phyloP scores from a whole-genome alignment of 2,113 vertebrate genomes.

The Aptenodytes patagonicus region DNA sequence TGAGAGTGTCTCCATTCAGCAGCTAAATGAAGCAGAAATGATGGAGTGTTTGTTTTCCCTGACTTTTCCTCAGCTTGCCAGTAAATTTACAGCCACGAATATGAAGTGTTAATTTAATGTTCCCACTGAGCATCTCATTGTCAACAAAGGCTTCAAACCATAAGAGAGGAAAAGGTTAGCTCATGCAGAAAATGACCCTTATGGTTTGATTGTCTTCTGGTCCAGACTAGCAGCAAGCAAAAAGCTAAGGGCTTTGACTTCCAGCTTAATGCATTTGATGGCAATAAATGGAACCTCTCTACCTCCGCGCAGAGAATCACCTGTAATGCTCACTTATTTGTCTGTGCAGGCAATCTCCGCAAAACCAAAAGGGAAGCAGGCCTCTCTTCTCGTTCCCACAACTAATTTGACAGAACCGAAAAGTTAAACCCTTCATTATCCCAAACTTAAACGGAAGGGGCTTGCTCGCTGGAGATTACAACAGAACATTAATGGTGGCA shows the following conservation, averaged over 20 bases:
- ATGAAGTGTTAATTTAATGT: constrained; percentile 88
- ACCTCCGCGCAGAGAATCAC: constrained; percentile 64
- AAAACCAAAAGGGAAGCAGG: constrained; percentile 28
- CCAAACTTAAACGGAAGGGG: constrained; percentile 77
- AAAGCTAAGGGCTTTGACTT: constrained; percentile 73
- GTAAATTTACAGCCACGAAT: constrained; percentile 79
- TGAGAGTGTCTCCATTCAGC: constrained; percentile 80
- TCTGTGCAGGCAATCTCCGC: neutral
- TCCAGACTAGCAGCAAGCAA: constrained; percentile 77
- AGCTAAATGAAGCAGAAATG: constrained; percentile 87
- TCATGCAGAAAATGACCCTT: constrained; percentile 91
- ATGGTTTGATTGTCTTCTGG: constrained; percentile 86
- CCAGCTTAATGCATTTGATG: constrained; percentile 69
- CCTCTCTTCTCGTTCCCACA: constrained; percentile 44
- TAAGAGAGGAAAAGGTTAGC: constrained; percentile 80
- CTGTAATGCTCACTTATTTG: constrained; percentile 66
- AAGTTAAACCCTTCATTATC: constrained; percentile 77
- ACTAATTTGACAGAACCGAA: constrained; percentile 77
- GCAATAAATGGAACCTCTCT: constrained; percentile 75
- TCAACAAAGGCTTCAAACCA: constrained; percentile 78
- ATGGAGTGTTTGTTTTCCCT: constrained; percentile 89
- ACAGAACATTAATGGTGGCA: constrained; percentile 70
- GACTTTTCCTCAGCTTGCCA: constrained; percentile 80
- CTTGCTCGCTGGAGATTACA: constrained; percentile 75
- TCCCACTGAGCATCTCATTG: constrained; percentile 85